Conservation (phyloP, 2,797 vertebrate genomes). For the Cuniculus paca region DNA sequence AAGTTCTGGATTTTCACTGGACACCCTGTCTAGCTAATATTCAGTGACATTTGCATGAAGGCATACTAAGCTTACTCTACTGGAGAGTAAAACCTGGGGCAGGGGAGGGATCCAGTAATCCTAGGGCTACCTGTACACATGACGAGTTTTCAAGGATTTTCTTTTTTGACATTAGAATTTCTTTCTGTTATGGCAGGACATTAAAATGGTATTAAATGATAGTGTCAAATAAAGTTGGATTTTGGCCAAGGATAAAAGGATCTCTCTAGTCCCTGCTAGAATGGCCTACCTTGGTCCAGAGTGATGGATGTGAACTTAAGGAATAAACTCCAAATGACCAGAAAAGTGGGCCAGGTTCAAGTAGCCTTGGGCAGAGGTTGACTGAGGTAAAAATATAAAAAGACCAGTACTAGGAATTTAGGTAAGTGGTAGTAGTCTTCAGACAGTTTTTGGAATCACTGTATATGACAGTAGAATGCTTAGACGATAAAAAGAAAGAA, state of each 20-base stretch:
- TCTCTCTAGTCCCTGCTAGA: neutral
- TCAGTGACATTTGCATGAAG: neutral
- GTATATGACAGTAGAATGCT: neutral
- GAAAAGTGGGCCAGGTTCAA: neutral
- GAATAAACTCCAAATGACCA: neutral
- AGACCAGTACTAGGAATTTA: neutral
- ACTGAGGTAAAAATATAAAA: neutral
- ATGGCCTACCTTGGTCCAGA: too few relatives aligned
- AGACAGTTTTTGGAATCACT: neutral
- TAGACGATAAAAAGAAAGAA: fast-evolving
- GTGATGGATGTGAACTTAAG: neutral
- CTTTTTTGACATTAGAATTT: neutral
- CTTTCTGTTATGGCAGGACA: neutral
- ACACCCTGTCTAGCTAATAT: neutral
- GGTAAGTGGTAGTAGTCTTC: neutral
- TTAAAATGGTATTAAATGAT: neutral
- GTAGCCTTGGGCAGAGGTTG: neutral
- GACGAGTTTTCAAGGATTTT: neutral
- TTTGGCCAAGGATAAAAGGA: neutral
- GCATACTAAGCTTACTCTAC: neutral
- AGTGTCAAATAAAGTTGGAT: neutral
- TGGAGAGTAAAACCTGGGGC: neutral
- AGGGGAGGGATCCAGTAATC: neutral
- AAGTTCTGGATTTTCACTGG: neutral
- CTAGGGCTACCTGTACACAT: neutral